Conservation (phyloP, 2,888 invertebrate genomes). For the Ceratothoa steindachneri region DNA sequence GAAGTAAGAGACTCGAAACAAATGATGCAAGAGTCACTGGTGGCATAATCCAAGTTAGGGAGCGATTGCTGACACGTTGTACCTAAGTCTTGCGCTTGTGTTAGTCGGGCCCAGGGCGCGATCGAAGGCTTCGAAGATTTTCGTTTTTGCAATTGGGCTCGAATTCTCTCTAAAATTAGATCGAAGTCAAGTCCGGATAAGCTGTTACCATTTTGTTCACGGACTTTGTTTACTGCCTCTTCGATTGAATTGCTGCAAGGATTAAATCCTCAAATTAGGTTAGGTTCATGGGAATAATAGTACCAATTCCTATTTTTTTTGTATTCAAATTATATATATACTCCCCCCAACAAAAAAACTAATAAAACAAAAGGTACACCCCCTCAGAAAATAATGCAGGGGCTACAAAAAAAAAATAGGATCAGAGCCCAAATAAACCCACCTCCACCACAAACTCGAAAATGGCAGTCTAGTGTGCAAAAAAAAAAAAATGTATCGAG, state of each 20-base stretch:
- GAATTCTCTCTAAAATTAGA: constrained; percentile 26
- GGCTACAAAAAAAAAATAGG: no score
- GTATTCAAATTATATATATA: no score
- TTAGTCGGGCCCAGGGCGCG: constrained; percentile 32
- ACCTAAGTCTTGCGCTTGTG: constrained; percentile 16
- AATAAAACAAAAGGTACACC: no score
- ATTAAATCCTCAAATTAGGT: no score
- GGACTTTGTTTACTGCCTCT: constrained; percentile 25
- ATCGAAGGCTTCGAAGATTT: constrained; percentile 21
- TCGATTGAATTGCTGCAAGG: constrained; percentile 26
- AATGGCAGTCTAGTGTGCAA: no score
- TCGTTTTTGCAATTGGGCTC: constrained; percentile 16
- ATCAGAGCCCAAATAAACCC: no score
- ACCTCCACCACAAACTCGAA: no score
- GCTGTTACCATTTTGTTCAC: constrained; percentile 31
- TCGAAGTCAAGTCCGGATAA: constrained; percentile 24
- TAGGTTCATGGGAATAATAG: no score
- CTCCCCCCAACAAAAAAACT: no score
- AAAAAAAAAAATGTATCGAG: no score
- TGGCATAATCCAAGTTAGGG: constrained; percentile 6
- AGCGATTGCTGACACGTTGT: constrained; percentile 25
- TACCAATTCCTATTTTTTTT: no score
- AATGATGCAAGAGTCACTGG: constrained; percentile 29
- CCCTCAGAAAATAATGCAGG: no score
- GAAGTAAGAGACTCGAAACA: constrained; percentile 29